Percentiles rank a stretch among this genome's conserved stretches.
Conservation (phyloP, 2,113 vertebrate genomes). For the Ictidomys tridecemlineatus region DNA sequence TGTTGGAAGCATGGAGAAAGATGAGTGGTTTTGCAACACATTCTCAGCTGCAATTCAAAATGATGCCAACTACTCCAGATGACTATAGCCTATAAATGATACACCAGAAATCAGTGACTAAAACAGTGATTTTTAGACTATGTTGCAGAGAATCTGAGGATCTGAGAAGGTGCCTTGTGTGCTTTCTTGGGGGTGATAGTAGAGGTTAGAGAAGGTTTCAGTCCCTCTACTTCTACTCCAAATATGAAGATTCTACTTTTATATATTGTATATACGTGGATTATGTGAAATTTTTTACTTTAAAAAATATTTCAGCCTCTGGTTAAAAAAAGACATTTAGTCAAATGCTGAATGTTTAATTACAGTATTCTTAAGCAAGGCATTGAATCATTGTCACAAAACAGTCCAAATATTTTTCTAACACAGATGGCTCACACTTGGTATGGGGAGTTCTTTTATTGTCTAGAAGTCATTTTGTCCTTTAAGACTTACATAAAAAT, state of each 20-base stretch:
- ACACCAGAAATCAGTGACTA: not conserved
- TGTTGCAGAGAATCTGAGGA: not conserved
- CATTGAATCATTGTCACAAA: not conserved
- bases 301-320: not conserved
- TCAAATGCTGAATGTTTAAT: not conserved
- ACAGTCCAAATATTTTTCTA: not conserved
- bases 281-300: not conserved
- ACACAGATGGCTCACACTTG: not conserved
- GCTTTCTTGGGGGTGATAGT: not conserved
- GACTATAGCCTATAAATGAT: not conserved
- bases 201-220: not conserved
- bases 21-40: not conserved
- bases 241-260: not conserved
- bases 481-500: not conserved
- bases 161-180: not conserved
- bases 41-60: not conserved
- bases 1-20: not conserved
- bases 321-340: not conserved
- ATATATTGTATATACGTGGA: not conserved
- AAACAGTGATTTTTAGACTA: not conserved
- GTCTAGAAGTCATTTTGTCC: not conserved
- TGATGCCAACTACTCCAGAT: not conserved
- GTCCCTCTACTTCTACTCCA: not conserved
- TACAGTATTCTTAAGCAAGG: not conserved
- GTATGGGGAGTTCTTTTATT: not conserved